These are phyloP conservation scores for Cylindroiulus punctatus DNA, from an alignment of 2,888 invertebrate species.

Conservation along the genomic window DNA sequence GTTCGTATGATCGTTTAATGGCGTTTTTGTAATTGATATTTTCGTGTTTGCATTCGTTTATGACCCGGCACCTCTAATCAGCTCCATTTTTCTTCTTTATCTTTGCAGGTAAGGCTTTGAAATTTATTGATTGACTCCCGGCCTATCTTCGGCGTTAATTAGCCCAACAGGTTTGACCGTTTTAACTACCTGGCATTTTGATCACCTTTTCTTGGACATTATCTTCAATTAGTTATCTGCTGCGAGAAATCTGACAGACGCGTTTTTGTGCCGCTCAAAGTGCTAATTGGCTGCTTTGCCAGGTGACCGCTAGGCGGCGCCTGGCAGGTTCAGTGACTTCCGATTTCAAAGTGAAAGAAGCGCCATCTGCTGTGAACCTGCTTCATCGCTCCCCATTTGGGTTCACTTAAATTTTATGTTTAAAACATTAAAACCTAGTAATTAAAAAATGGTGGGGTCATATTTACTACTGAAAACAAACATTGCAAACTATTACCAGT, in stretches of 20 bases:
- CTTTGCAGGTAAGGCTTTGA: slow-evolving; percentile 20
- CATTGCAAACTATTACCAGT: no score
- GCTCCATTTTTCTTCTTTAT: not conserved
- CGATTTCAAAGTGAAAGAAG: not conserved
- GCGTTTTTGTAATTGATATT: slow-evolving; percentile 11
- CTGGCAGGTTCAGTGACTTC: slow-evolving; percentile 15
- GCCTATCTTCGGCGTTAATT: slow-evolving; percentile 4
- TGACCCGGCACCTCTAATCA: not conserved
- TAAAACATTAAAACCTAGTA: not conserved
- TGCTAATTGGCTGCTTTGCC: not conserved
- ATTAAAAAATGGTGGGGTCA: no score
- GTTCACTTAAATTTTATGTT: not conserved
- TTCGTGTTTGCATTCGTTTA: slow-evolving; percentile 17
- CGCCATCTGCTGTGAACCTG: not conserved
- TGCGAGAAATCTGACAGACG: not conserved
- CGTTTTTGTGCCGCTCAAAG: not conserved
- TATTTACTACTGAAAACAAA: no score
- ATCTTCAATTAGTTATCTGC: slow-evolving; percentile 38
- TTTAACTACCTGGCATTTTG: slow-evolving; percentile 26
- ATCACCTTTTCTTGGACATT: slow-evolving; percentile 12
- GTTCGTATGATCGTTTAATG: slow-evolving; percentile 21
- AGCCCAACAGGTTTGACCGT: slow-evolving; percentile 23
- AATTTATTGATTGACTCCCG: slow-evolving; percentile 21
- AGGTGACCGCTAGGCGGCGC: not conserved
- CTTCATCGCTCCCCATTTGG: not conserved